phyloP scores from a whole-genome alignment of 2,113 vertebrate genomes.

The Sisor rabdophorus region DNA sequence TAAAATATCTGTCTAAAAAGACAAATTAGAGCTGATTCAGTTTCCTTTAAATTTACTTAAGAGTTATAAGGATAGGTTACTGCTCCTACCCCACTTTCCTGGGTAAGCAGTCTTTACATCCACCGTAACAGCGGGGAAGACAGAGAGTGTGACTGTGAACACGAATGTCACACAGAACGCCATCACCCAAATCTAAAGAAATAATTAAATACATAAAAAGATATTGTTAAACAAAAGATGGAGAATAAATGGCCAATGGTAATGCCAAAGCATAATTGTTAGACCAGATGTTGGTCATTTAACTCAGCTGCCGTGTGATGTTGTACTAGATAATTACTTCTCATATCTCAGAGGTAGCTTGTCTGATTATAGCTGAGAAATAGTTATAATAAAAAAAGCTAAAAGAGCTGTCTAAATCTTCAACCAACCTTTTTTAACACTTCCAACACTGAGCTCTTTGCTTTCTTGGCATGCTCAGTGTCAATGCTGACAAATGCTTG shows the following conservation, averaged over 20 bases:
- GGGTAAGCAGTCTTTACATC: conserved; percentile 65
- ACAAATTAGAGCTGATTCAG: background rate
- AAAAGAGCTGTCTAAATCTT: background rate
- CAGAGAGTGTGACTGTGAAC: conserved; percentile 81
- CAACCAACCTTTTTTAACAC: conserved; percentile 75
- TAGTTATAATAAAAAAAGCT: too few relatives aligned
- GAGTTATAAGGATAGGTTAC: background rate
- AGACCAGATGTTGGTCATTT: background rate
- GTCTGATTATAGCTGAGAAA: background rate
- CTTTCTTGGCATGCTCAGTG: conserved; percentile 33
- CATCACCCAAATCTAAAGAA: conserved; percentile 77
- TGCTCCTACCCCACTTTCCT: conserved; percentile 71
- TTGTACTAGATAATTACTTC: background rate
- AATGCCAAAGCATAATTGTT: background rate
- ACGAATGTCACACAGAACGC: conserved; percentile 81
- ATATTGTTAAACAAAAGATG: background rate
- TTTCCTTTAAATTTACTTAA: background rate
- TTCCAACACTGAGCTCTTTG: conserved; percentile 63
- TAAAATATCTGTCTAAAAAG: conserved; percentile 73
- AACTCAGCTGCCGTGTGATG: background rate
- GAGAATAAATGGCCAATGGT: background rate
- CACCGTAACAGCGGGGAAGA: conserved; percentile 82
- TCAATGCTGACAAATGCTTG: conserved; percentile 58
- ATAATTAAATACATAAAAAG: background rate
- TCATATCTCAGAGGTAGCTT: background rate